phyloP scores from a whole-genome alignment of 2,113 vertebrate species.

The Ursus arctos region DNA sequence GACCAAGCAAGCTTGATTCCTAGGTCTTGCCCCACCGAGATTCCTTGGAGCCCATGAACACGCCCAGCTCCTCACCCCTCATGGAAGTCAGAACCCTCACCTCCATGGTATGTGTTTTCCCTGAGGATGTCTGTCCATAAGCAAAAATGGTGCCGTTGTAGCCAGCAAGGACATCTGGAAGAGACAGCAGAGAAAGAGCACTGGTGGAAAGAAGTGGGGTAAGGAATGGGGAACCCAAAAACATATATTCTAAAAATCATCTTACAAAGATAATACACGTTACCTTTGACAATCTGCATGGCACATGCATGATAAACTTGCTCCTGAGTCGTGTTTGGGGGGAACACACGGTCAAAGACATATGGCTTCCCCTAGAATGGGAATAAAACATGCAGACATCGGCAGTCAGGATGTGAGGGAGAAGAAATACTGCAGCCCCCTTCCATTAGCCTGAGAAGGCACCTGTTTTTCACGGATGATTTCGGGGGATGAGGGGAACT shows the following conservation, averaged over 20 bases:
- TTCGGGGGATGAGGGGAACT: neutral
- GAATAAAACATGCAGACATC: neutral
- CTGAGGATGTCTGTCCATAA: constrained; percentile 96
- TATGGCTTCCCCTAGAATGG: constrained; percentile 92
- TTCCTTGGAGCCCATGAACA: neutral
- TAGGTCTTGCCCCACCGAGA: neutral
- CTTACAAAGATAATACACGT: constrained; percentile 56
- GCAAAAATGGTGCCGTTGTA: constrained; percentile 98
- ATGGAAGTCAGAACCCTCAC: constrained; percentile 82
- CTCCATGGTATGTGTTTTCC: constrained; percentile 99
- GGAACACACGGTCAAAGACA: constrained; percentile 94
- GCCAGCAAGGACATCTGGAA: constrained; percentile 94
- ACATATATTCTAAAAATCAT: neutral
- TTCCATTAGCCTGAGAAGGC: neutral
- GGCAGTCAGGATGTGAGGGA: neutral
- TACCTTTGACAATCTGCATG: constrained; percentile 97
- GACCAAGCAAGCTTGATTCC: neutral
- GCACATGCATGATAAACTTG: constrained; percentile 96
- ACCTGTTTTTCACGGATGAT: neutral
- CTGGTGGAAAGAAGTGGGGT: neutral
- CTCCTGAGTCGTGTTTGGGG: constrained; percentile 95
- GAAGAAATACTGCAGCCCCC: neutral
- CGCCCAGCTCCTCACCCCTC: neutral
- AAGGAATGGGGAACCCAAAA: neutral
- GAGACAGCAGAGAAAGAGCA: constrained; percentile 30